Conservation (phyloP, 2,888 invertebrate genomes). For the Drosophila pseudotakahashii region DNA sequence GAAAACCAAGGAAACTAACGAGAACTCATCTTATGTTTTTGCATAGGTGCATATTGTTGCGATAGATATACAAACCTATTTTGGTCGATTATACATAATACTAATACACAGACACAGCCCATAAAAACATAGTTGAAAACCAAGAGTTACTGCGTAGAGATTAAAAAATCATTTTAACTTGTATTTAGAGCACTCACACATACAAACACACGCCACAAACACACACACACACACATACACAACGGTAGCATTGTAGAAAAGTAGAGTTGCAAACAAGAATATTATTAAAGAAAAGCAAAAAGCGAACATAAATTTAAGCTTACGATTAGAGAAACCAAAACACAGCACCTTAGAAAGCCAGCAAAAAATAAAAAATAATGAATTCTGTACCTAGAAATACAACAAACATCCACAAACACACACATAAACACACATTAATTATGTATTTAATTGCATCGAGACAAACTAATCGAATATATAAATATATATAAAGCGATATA, state of each 20-base stretch:
- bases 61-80: conserved; percentile 67
- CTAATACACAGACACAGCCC: conserved; percentile 13
- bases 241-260: conserved; percentile 70
- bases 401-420: conserved; percentile 39
- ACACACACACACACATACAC: conserved; percentile 26
- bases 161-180: conserved; percentile 68
- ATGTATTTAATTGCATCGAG: conserved; percentile 62
- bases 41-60: conserved; percentile 73
- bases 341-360: conserved; percentile 70
- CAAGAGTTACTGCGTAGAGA: conserved; percentile 63
- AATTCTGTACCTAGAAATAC: conserved; percentile 81
- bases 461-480: conserved; percentile 59
- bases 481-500: conserved; percentile 35
- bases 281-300: conserved; percentile 51
- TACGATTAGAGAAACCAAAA: conserved; percentile 55
- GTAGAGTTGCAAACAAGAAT: conserved; percentile 64
- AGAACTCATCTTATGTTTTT: conserved; percentile 76
- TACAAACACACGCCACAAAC: conserved; percentile 12
- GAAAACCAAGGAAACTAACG: conserved; percentile 37
- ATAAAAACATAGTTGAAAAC: conserved; percentile 49
- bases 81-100: conserved; percentile 50
- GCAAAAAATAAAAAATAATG: conserved; percentile 70
- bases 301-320: conserved; percentile 64
- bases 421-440: conserved; percentile 39
- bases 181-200: conserved; percentile 70